phyloP scores from a whole-genome alignment of 2,113 vertebrate genomes.

The Zootoca vivipara region DNA sequence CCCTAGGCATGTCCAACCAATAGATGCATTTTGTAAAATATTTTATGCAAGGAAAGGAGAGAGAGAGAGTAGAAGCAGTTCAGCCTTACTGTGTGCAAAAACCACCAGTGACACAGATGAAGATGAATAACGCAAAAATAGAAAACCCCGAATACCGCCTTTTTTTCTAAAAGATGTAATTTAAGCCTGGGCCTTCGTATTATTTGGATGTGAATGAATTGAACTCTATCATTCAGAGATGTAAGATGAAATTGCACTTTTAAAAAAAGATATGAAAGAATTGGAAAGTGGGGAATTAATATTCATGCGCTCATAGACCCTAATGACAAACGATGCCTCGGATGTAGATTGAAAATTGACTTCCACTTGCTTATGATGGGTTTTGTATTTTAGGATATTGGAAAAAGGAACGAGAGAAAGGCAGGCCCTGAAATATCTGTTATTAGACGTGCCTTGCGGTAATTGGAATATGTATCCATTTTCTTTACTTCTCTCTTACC shows the following conservation, averaged over 20 bases:
- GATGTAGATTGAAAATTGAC: slow-evolving; percentile 48
- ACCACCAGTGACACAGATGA: slow-evolving; percentile 36
- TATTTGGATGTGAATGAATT: slow-evolving; percentile 53
- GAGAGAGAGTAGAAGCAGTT: too few species aligned
- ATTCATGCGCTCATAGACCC: slow-evolving; percentile 29
- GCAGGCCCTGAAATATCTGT: slow-evolving; percentile 58
- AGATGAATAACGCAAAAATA: slow-evolving; percentile 52
- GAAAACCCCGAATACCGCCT: slow-evolving; percentile 40
- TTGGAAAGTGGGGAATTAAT: slow-evolving; percentile 43
- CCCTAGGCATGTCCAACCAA: background rate
- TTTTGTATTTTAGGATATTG: slow-evolving; percentile 51
- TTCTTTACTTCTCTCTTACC: slow-evolving; percentile 49
- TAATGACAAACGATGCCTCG: slow-evolving; percentile 34
- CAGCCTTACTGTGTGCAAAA: slow-evolving; percentile 14
- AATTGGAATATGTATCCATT: slow-evolving; percentile 50
- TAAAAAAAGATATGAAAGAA: slow-evolving; percentile 42
- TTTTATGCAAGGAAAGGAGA: background rate
- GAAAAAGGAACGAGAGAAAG: slow-evolving; percentile 54
- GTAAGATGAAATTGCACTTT: slow-evolving; percentile 55
- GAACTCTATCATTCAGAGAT: slow-evolving; percentile 55
- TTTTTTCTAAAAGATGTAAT: slow-evolving; percentile 50
- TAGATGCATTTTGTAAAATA: background rate
- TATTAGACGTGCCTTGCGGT: slow-evolving; percentile 61
- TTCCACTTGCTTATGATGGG: slow-evolving; percentile 38
- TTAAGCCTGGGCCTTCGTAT: slow-evolving; percentile 50